Evolutionary conservation across 2,888 invertebrate species (phyloP).

Genomic region (Synergus itoensis): DNA sequence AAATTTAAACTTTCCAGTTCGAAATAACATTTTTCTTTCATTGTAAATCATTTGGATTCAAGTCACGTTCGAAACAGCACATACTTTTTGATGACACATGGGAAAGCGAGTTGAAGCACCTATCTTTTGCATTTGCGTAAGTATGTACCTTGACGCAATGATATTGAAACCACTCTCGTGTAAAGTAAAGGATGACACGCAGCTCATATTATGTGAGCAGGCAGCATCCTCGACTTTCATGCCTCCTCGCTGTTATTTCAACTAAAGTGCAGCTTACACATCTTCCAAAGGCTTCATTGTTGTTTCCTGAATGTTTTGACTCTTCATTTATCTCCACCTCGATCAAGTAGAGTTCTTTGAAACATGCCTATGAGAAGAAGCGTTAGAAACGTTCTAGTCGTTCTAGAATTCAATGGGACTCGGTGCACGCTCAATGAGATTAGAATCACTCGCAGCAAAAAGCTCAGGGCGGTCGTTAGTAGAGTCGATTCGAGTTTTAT

Average conservation of each 20-base stretch:
- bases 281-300: constrained; percentile 35
- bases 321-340: constrained; percentile 27
- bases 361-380: constrained; percentile 10
- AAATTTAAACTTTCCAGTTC: neutral
- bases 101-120: constrained; percentile 30
- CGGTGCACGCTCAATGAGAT: constrained; percentile 22
- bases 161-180: constrained; percentile 34
- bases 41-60: constrained; percentile 22
- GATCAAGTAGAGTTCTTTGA: neutral
- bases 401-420: constrained; percentile 30
- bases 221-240: constrained; percentile 22
- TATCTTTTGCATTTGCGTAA: constrained; percentile 31
- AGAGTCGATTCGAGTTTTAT: constrained; percentile 18
- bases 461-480: constrained; percentile 29
- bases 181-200: constrained; percentile 31
- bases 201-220: constrained; percentile 19
- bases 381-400: constrained; percentile 32
- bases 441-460: constrained; percentile 32
- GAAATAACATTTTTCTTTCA: constrained; percentile 31
- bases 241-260: constrained; percentile 34
- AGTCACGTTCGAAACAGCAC: constrained; percentile 30
- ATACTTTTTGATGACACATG: constrained; percentile 20
- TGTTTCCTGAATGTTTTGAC: constrained; percentile 38
- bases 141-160: constrained; percentile 24
- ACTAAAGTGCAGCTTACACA: constrained; percentile 35